Evolutionary conservation across 2,888 invertebrate genomes (phyloP), one percentile per base, ranked within the genome.

Genomic region (Drosophila paranaensis): DNA sequence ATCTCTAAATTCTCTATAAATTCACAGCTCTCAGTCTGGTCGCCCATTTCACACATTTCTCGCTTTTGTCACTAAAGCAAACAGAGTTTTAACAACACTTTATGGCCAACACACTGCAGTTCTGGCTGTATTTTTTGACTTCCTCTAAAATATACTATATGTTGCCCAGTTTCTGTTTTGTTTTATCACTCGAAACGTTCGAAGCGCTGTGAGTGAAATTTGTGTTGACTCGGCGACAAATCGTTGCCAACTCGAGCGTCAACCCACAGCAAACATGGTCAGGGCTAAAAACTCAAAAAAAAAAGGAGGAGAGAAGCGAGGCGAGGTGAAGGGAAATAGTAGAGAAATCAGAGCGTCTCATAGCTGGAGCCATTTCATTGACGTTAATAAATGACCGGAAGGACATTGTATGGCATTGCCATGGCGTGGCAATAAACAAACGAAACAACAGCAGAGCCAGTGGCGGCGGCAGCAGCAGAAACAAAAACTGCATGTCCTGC

Each of bases 301-400:
- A 39, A 27, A 27, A 27, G 6, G 4, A 27, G 27, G 0, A 6
- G 4, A 27, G 27, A 27, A 20, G 20, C 20, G 20, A 20, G 20
- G 20, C 20, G 27, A 27, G 27, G 27, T 0, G 27, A 27, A 27
- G 27, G 27, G 27, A 27, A 27, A 27, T 27, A 81, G 71, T 27
- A 48, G 37, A 58, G 30, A 58, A 70, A 57, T 66, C 66, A 67
- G 57, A 61, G 56, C 62, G 60, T 71, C 62, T 70, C 68, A 57
- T 71, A 74, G 80, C 71, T 76, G 71, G 64, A 79, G 51, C 74
- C 79, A 71, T 86, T 88, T 74, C 89, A 79, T 81, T 89, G 88
- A 87, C 85, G 86, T 88, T 88, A 88, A 87, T 87, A 88, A 87
- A 87, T 82, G 87, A 85, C 87, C 87, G 90, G 88, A 87, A 88